These are phyloP conservation scores for Tetrax tetrax DNA, from an alignment of 2,113 vertebrate genomes.

Conservation along the genomic window DNA sequence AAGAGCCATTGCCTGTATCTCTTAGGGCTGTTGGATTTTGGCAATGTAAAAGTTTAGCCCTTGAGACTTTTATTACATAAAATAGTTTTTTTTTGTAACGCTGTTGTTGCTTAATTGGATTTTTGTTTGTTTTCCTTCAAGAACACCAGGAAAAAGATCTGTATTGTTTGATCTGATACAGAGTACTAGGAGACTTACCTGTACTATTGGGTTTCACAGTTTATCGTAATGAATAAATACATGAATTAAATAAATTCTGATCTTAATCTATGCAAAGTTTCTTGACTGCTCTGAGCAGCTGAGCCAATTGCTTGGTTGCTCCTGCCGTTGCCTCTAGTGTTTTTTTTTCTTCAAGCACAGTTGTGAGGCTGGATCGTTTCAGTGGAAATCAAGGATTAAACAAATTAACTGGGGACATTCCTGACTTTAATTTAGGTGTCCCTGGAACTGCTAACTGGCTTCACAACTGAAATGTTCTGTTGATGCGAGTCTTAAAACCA, in stretches of 20 bases:
- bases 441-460: background rate
- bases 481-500: background rate
- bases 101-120: background rate
- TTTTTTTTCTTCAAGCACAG: background rate
- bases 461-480: background rate
- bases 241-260: slow-evolving; percentile 41
- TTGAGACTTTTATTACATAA: background rate
- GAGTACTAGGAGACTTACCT: background rate
- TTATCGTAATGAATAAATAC: slow-evolving; percentile 21
- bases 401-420: background rate
- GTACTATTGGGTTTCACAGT: background rate
- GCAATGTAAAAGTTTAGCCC: background rate
- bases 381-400: background rate
- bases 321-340: background rate
- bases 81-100: background rate
- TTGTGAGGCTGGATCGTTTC: background rate
- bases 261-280: slow-evolving; percentile 22
- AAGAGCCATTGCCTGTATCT: background rate
- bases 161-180: background rate
- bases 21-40: background rate
- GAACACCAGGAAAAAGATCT: background rate
- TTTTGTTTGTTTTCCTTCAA: slow-evolving; percentile 33
- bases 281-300: background rate
- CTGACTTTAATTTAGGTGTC: background rate
- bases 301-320: background rate